Base-by-base conservation (phyloP, 2,888 invertebrate species). In the Serrognathus titanus region DNA sequence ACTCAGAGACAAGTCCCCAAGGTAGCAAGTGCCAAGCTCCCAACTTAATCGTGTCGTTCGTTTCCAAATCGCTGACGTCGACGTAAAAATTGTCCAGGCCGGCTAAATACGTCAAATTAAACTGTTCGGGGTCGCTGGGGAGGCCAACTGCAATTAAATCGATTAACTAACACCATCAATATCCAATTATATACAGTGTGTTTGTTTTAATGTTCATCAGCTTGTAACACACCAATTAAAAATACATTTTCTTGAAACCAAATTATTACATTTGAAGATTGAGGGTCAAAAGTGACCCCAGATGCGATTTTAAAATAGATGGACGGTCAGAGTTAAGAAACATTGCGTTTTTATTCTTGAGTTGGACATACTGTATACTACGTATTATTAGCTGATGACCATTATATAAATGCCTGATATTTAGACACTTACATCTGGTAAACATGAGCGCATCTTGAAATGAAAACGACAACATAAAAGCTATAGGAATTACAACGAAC, bases 11-110 rank as follows among this genome's bases (percentile, higher is more conserved):
- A 31, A 70, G 61, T 5, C 63, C 84, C 63, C 79, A 79, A 0
- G 92, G 92, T 62, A 92, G 74, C 11, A 91, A 82, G 71, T 93
- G 92, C 92, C 86, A 86, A 24, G 84, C 78, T 1, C 86, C 86
- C 77, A 81, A 64, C 64, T 79, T 77, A 11, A 83, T 75, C 57
- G 77, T 77, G 31, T 80, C 76, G 39, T 82, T 77, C 8, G 74
- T 71, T 31, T 80, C 66, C 39, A 63, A 11, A 36, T 59, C 57
- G 31, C 50, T 60, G 2, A 73, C 69, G 9, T 79, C 76, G 8
- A 91, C 72, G 70, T 87, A 86, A 67, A 89, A 85, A 73, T 88
- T 88, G 69, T 85, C 79, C n/a, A 84, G 81, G 39, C 83, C 87
- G 63, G 80, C 85, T 62, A 48, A 83, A 67, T 80, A 71, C 6